Percentiles rank a stretch among this genome's conserved stretches.
phyloP scores from a whole-genome alignment of 2,888 invertebrate genomes.

The Urechis unicinctus region DNA sequence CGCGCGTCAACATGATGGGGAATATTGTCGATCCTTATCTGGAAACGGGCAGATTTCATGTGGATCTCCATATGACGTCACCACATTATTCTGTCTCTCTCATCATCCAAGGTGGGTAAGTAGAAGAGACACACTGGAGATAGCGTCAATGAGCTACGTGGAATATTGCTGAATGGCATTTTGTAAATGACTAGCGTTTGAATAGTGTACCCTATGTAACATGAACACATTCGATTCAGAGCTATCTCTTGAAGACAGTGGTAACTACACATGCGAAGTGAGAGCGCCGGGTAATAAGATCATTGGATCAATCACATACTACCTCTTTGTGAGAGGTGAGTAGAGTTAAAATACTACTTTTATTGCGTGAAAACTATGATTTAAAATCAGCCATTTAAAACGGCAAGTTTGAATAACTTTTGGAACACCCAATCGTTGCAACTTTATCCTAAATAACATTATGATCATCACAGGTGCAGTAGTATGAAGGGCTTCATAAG shows the following conservation, averaged over 20 bases:
- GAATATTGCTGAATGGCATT: no score
- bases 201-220: neutral
- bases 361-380: neutral
- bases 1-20: slow-evolving; percentile 8
- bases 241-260: slow-evolving; percentile 12
- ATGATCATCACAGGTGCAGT: no score
- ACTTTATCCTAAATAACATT: no score
- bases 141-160: no score
- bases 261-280: slow-evolving; percentile 18
- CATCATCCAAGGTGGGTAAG: neutral
- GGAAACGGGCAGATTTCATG: neutral
- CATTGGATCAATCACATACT: slow-evolving; percentile 14
- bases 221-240: slow-evolving; percentile 7
- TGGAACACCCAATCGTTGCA: no score
- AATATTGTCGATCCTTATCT: slow-evolving; percentile 4
- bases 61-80: neutral
- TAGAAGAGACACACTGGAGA: no score
- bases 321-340: slow-evolving; percentile 14
- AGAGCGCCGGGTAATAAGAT: slow-evolving; percentile 8
- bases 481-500: no score
- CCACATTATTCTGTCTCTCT: neutral
- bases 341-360: neutral
- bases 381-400: no score
- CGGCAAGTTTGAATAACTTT: no score
- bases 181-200: no score